Conservation (phyloP, 2,888 invertebrate genomes). For the Hymenopus coronatus region DNA sequence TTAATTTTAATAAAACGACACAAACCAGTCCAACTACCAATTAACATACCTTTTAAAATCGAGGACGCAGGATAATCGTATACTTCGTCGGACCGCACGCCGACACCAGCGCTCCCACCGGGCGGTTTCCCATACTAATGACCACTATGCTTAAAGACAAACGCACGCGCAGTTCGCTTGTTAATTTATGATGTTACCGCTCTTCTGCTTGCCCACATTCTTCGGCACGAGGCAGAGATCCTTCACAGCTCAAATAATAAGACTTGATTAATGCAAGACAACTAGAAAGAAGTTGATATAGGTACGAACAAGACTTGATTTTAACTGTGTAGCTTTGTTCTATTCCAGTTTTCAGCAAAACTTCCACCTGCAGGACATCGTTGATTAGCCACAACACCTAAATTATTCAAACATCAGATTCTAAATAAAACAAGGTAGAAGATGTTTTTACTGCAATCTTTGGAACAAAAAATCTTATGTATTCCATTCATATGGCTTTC, state of each 20-base stretch:
- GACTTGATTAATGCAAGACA: not conserved
- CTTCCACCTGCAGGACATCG: not conserved
- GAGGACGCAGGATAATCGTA: slow-evolving; percentile 1
- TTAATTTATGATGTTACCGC: not conserved
- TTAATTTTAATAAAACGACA: slow-evolving; percentile 4
- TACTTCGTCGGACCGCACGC: not conserved
- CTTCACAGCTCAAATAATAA: not conserved
- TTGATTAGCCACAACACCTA: no score
- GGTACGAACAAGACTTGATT: not conserved
- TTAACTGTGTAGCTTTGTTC: not conserved
- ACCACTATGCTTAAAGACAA: not conserved
- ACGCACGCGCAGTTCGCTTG: not conserved
- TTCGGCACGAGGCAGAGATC: not conserved
- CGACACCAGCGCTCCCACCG: not conserved
- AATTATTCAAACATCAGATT: no score
- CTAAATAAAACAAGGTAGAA: no score
- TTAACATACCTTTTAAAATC: slow-evolving; percentile 7
- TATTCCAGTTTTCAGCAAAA: not conserved
- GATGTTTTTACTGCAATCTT: no score
- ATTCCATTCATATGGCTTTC: no score
- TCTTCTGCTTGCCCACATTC: not conserved
- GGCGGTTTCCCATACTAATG: not conserved
- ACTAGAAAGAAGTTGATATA: not conserved
- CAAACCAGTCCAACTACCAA: slow-evolving; percentile 9
- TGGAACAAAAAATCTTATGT: no score